Conservation (phyloP, 2,888 invertebrate species). For the Disparrhopalites patrizii region DNA sequence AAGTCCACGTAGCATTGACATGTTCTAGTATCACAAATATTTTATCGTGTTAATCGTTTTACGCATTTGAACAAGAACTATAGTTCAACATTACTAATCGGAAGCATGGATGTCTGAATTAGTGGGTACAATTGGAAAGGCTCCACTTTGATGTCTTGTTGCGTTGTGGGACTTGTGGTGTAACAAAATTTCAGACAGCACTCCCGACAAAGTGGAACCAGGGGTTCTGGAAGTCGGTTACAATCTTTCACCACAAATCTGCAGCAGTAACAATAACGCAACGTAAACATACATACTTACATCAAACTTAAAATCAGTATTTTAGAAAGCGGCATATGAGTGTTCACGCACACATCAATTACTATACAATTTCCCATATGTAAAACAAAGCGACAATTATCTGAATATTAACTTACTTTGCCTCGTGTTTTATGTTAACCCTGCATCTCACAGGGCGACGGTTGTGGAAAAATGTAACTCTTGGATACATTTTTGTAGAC, state of each 20-base stretch:
- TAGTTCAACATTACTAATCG: conserved; percentile 5
- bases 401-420: conserved; percentile 20
- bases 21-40: no score
- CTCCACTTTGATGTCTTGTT: neutral
- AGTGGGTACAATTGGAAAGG: conserved; percentile 21
- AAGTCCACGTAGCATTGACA: no score
- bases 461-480: conserved; percentile 7
- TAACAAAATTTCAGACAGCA: conserved; percentile 25
- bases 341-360: no score
- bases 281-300: no score
- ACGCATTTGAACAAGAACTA: no score
- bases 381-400: neutral
- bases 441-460: conserved; percentile 15
- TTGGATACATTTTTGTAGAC: neutral
- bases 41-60: no score
- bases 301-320: no score
- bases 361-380: neutral
- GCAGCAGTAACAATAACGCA: no score
- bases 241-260: conserved; percentile 21
- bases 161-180: neutral
- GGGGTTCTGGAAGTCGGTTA: conserved; percentile 21
- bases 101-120: conserved; percentile 12
- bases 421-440: conserved; percentile 11
- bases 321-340: no score
- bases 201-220: conserved; percentile 14